Evolutionary conservation across 2,888 invertebrate species (phyloP), one percentile per base, ranked within the genome.

Genomic region (Cheilosia scutellata): DNA sequence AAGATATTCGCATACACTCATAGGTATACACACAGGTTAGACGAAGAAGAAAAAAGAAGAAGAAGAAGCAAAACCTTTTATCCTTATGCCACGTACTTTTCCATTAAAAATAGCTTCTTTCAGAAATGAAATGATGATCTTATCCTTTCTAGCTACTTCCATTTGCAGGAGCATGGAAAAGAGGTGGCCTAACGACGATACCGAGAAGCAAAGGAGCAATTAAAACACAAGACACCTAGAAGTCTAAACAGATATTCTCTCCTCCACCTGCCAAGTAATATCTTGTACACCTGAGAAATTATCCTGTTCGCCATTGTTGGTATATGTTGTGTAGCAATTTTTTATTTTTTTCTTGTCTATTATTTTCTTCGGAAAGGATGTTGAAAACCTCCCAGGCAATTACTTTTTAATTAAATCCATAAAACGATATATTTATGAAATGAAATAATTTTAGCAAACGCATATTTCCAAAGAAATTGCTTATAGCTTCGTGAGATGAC

Each of bases 331-430:
- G 58, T 72, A 29, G 47, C 53, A 60, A 9, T 20, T 4, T 49
- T 57, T 53, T 57, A 2, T 44, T 16, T 71, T 53, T 44, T 58
- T 31, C 42, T 68, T 58, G 25, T 42, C 33, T 49, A 57, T 40
- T 4, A 7, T 65, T 42, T 44, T 31, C 29, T 25, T 33, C 4
- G 51, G 27, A 58, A 40, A 25, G 25, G 25, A 49, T 55, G 60
- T 37, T 40, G 13, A 33, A 62, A 79, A 66, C 63, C 53, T 42
- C 11, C 58, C 25, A 53, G 66, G 68, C 72, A 82, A 86, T 86
- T 82, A 86, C 68, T 82, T 86, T 86, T 86, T 86, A 86, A 86
- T 86, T 86, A 86, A 86, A 86, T 63, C 82, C 76, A 86, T 86
- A 86, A 86, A 86, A 66, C 76, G 68, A 86, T 77, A 76, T 82